These are phyloP conservation scores for Botia almorhae DNA, from an alignment of 2,797 vertebrate species.

Conservation along the genomic window DNA sequence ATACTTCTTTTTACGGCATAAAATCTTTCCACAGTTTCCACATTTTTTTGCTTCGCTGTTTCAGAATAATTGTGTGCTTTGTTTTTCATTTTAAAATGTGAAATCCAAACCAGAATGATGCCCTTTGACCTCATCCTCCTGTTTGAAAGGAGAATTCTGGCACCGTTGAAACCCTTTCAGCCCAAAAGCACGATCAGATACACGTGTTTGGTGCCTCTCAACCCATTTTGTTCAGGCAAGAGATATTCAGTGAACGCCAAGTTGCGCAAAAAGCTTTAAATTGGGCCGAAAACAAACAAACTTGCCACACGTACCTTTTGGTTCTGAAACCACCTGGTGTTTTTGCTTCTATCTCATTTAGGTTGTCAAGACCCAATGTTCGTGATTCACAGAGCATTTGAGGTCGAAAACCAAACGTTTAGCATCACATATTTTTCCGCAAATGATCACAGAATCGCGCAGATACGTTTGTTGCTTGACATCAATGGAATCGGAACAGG, in stretches of 20 bases:
- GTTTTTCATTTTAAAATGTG: constrained; percentile 5
- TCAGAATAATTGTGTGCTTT: not conserved
- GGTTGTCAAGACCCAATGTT: constrained; percentile 40
- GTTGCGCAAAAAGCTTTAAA: constrained; percentile 30
- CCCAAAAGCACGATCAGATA: constrained; percentile 30
- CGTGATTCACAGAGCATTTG: not conserved
- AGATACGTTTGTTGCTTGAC: constrained; percentile 26
- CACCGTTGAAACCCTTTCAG: not conserved
- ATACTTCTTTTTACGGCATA: not conserved
- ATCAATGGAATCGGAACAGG: constrained; percentile 68
- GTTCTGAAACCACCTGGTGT: constrained; percentile 29
- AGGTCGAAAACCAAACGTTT: constrained; percentile 21
- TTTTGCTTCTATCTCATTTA: constrained; percentile 50
- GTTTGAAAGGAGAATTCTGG: constrained; percentile 28
- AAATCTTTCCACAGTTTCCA: not conserved
- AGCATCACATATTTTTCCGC: constrained; percentile 1
- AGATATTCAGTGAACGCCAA: not conserved
- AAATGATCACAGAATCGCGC: constrained; percentile 10
- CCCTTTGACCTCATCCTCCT: not conserved
- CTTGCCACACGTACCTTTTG: constrained; percentile 36
- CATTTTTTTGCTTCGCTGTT: not conserved
- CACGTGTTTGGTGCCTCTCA: constrained; percentile 24
- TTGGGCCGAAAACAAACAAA: constrained; percentile 41
- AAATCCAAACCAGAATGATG: constrained; percentile 23
- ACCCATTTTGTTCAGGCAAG: constrained; percentile 27